phyloP scores from a whole-genome alignment of 2,113 vertebrate genomes.

The Syngnathus scovelli region DNA sequence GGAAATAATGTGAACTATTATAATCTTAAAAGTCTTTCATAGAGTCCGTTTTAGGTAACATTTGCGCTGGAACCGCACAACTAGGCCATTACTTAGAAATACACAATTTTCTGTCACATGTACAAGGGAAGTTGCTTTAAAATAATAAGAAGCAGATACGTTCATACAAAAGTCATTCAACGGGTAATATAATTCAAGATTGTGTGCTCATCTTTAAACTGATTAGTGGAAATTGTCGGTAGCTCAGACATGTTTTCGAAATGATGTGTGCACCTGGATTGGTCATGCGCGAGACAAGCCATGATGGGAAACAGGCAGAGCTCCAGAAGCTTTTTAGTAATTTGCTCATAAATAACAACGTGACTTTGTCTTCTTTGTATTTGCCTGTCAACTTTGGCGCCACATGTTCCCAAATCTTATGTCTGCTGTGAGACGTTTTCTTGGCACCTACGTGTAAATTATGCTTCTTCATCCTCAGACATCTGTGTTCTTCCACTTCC shows the following conservation, averaged over 20 bases:
- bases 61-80: neutral
- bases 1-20: no score
- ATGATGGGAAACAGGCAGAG: conserved; percentile 9
- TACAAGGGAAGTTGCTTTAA: neutral
- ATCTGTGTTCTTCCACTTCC: conserved; percentile 1
- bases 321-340: conserved; percentile 7
- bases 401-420: conserved; percentile 6
- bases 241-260: neutral
- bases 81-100: neutral
- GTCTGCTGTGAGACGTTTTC: conserved; percentile 1
- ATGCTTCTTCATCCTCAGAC: neutral
- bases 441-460: conserved; percentile 4
- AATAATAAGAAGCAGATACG: neutral
- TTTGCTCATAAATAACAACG: conserved; percentile 3
- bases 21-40: no score
- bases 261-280: neutral
- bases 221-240: neutral
- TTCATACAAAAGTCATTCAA: neutral
- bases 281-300: neutral
- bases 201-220: neutral
- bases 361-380: conserved; percentile 1
- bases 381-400: conserved; percentile 6
- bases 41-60: no score
- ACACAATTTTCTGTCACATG: neutral
- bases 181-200: neutral